Percentiles rank a stretch among this genome's conserved stretches.
phyloP scores from a whole-genome alignment of 2,888 invertebrate genomes.

The Polydesmus complanatus region DNA sequence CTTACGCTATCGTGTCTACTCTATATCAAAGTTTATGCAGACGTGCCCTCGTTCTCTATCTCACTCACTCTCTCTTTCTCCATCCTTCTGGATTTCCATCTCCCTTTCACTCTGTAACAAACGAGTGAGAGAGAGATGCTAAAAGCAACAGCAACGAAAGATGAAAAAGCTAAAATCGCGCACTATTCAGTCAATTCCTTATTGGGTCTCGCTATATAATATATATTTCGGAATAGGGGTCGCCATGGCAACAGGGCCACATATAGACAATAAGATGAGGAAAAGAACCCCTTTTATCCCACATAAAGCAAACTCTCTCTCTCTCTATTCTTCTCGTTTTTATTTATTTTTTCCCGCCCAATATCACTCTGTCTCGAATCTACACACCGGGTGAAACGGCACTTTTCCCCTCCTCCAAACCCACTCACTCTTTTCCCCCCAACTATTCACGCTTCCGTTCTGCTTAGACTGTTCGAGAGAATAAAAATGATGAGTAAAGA shows the following conservation, averaged over 20 bases:
- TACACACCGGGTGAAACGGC: background rate
- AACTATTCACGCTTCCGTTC: too few species aligned
- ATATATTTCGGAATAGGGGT: background rate
- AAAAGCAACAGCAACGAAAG: background rate
- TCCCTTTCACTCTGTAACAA: too few species aligned
- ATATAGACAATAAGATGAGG: background rate
- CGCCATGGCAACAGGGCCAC: background rate
- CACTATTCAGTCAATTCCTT: too few species aligned
- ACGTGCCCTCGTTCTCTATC: background rate
- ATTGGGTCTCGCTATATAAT: too few species aligned
- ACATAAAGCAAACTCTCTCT: background rate
- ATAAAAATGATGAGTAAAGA: background rate
- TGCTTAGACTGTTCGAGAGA: background rate
- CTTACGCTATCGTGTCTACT: too few species aligned
- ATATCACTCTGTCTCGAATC: background rate
- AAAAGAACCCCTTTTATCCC: background rate
- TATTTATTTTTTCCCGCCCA: background rate
- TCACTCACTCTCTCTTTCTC: background rate
- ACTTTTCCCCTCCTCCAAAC: background rate
- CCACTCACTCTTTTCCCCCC: background rate
- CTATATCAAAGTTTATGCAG: too few species aligned
- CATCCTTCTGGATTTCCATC: background rate
- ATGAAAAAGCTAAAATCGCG: background rate
- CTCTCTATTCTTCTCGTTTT: background rate
- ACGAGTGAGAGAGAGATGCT: too few species aligned